phyloP scores from a whole-genome alignment of 2,113 vertebrate species.

The Hemicordylus capensis region DNA sequence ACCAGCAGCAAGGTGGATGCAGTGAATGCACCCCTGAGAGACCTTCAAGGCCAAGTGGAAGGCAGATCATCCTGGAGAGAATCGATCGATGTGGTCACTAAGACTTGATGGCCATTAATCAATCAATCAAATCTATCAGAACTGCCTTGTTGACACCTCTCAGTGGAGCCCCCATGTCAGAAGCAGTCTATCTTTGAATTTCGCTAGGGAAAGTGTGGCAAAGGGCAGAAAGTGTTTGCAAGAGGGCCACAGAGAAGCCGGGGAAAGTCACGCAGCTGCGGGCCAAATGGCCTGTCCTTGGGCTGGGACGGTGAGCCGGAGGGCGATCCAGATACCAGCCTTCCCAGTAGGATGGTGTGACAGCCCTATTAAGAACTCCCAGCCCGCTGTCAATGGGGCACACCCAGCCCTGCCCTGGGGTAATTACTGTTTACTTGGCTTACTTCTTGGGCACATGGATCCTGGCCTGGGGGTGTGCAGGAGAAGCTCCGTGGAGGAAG shows the following conservation, averaged over 20 bases:
- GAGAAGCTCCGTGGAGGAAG: background rate
- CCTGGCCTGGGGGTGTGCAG: background rate
- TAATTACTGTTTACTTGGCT: constrained; percentile 25
- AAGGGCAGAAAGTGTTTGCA: background rate
- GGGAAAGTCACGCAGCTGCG: background rate
- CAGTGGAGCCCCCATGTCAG: background rate
- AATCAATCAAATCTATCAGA: too few relatives aligned
- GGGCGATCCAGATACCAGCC: too few relatives aligned
- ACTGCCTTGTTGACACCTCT: too few relatives aligned
- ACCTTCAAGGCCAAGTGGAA: too few relatives aligned
- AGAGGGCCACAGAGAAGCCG: background rate
- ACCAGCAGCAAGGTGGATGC: too few relatives aligned
- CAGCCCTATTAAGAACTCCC: background rate
- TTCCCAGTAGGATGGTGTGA: background rate
- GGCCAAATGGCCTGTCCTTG: background rate
- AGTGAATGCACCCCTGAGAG: too few relatives aligned
- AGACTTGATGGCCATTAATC: too few relatives aligned
- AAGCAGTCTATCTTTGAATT: background rate
- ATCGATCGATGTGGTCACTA: too few relatives aligned
- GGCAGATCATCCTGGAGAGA: too few relatives aligned
- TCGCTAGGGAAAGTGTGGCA: background rate
- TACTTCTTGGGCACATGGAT: background rate
- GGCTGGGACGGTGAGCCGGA: too few relatives aligned
- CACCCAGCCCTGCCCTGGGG: background rate
- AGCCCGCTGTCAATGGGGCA: background rate